Evolutionary conservation across 2,797 vertebrate genomes (phyloP), one percentile per base, ranked within the genome.

Genomic region (Pterois miles): DNA sequence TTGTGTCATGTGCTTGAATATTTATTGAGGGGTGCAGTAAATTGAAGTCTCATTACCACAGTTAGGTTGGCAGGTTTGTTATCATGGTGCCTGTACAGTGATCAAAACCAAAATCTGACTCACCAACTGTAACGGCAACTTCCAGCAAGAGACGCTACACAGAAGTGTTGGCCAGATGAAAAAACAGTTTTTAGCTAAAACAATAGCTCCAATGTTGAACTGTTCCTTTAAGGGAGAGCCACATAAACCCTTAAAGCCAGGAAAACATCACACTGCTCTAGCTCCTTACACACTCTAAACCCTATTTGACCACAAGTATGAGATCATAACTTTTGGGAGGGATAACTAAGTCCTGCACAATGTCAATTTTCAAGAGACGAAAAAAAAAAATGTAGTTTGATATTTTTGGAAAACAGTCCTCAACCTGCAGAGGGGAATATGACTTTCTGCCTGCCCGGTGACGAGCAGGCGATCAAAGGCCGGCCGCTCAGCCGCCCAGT

Each of bases 391-490:
- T 14, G 20, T 11, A 46, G 38, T 54, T 38, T 52, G 46, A 73
- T 81, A 59, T 71, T 83, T 78, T 73, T 70, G 60, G 72, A 65
- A 69, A 70, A 65, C 16, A 58, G 38, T 57, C 38, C 73, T 67
- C 43, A 58, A 65, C 40, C 36, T 71, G 65, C 65, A 58, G 66
- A 48, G 80, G 70, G 50, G 34, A 73, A 40, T 72, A 71, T 1
- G 3, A 67, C 62, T 72, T 72, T 85, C 36, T 78, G 50, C 81
- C 52, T 65, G 64, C 58, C 57, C 27, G 5, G 64, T 10, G 67
- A 78, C 27, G 43, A 67, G 31, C 25, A 12, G 16, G 71, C n/a
- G 76, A 80, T 86, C 82, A 91, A 87, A 88, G 84, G 59, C 29
- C 59, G 48, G 80, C 67, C 20, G 81, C 74, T 88, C 76, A 71